phyloP scores from a whole-genome alignment of 2,113 vertebrate species.

The human region DNA sequence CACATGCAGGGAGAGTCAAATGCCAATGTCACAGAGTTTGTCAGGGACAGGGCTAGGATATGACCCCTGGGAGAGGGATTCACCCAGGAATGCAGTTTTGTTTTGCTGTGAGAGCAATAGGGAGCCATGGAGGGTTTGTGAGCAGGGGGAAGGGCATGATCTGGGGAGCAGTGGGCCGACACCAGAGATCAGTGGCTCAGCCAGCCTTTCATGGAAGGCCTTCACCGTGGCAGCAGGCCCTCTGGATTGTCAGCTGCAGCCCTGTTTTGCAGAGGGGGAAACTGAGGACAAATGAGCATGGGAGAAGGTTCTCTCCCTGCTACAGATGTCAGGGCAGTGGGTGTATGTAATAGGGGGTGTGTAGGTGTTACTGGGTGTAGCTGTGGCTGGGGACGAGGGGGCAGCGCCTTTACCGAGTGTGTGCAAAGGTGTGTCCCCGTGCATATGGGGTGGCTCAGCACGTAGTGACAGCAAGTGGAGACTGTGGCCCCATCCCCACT shows the following conservation, averaged over 20 bases:
- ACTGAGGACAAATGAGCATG: neutral
- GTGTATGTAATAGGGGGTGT: rapidly evolving
- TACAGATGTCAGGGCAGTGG: neutral
- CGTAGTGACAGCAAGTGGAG: neutral
- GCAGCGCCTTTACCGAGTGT: neutral
- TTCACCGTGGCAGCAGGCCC: neutral
- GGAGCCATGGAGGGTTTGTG: neutral
- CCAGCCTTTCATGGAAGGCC: neutral
- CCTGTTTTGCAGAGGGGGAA: neutral
- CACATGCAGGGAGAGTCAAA: neutral
- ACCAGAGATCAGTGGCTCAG: neutral
- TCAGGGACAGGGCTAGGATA: neutral
- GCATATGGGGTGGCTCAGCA: rapidly evolving
- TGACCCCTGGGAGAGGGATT: neutral
- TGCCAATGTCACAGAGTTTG: neutral
- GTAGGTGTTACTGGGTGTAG: neutral
- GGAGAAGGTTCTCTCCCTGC: neutral
- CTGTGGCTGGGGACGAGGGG: neutral
- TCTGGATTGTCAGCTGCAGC: neutral
- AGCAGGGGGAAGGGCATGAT: neutral
- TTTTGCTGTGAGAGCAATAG: neutral
- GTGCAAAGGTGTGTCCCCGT: neutral
- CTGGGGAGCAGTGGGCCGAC: neutral
- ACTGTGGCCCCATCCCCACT: neutral
- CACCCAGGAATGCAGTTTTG: neutral